Base-by-base conservation (phyloP, 23 tunicate species). In the Oikopleura dioica region DNA sequence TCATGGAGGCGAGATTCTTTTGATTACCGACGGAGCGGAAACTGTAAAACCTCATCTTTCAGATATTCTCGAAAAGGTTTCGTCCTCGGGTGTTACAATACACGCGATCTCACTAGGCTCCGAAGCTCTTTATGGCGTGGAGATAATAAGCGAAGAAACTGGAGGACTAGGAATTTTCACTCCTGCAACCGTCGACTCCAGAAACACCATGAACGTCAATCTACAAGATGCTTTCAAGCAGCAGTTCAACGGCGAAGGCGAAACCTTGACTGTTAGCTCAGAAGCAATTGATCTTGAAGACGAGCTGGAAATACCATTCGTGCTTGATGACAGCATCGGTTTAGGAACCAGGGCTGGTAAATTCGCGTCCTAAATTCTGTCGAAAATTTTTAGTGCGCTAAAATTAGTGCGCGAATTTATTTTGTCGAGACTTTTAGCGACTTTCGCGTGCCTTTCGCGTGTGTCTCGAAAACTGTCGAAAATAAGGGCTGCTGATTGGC, bases 141-240 rank as follows among this genome's bases (percentile, higher is more conserved):
- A 63, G 33, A 63, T 63, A 31, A 63, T 63, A 2, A 63, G 72
- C 26, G 30, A 63, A 28, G 72, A 63, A 63, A 63, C 72, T 28
- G 72, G 72, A 12, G 72, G 72, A 21, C 2, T 31, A 2, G 72
- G 72, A 16, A 63, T 63, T 12, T 63, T 63, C 26, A 31, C 72
- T 21, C 72, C 72, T 28, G 72, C 72, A 21, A 31, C 26, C 26
- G 16, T 31, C 26, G 72, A 63, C 26, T 63, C 72, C 4, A 12
- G 30, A 2, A 63, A 63, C 26, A 63, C 72, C 16, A 63, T 63
- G 72, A 2, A 12, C 5, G 30, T 12, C 4, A 16, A 23, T 23
- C 26, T 63, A 28, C 26, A 23, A 2, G 72, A 63, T 63, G 72
- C 72, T 12, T 63, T 63, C 26, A 12, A 12, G 33, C 5, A 23